Base-by-base conservation (phyloP, 2,888 invertebrate genomes). In the Iselma pallidipennis region DNA sequence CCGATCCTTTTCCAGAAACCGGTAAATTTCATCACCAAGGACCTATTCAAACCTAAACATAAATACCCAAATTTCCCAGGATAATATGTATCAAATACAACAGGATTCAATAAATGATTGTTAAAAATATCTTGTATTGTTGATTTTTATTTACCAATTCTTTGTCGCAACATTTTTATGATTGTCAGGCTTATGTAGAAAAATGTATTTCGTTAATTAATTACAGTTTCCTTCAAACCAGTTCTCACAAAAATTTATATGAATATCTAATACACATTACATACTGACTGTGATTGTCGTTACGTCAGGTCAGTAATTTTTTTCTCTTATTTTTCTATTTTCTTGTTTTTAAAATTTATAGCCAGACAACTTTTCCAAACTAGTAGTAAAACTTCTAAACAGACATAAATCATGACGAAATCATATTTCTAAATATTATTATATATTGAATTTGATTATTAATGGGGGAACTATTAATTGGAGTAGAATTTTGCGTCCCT, bases 1-100 rank as follows among this genome's bases (percentile, higher is more conserved):
- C 80, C 80, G 7, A 66, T 78, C 4, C 63, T 70, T 28, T 67
- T 78, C 5, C 71, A 67, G 6, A 68, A 74, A 59, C 80, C 80
- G n/a, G 79, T 79, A 21, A 69, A 75, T 54, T 59, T 74, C 25
- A 78, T 79, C 55, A 76, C 76, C n/a, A 67, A 68, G 16, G 79
- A 78, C 65, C 63, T 78, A 29, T 74, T 77, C 37, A 62, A 66
- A 29, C 16, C 7, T 5, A 21, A 37, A 19, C 37, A 48, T 10
- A 54, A 16, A 5, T 60, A 60, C 23, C 63, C 63, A 1, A 60
- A 63, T 48, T 28, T 63, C 6, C 59, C 57, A 21, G 31, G 33
- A 53, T 54, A 49, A 60, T 25, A 16, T 21, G 9, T 21, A 45
- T 45, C 14, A 37, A n/a, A 37, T 37, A 37, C 14, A 37, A 1